Base-by-base conservation (phyloP, 2,888 invertebrate genomes). In the Actias luna region DNA sequence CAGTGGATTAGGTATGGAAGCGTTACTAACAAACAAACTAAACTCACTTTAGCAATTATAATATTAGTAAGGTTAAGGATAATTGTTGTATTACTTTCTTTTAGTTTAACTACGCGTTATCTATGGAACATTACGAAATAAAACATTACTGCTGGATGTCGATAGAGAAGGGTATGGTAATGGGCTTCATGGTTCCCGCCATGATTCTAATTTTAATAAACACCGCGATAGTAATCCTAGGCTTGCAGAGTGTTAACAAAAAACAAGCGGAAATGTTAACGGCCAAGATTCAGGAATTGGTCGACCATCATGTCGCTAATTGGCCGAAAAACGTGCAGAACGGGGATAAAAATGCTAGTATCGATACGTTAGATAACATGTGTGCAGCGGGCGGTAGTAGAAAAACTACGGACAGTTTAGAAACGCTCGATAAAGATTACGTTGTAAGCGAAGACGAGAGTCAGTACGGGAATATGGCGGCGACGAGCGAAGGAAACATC, bases 81-180 rank as follows among this genome's bases (percentile, higher is more conserved):
- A 50, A 50, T 3, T 22, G 12, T 8, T 18, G 22, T 10, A 22
- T 46, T 22, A 46, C 31, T 42, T 42, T 27, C 64, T 88, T 90
- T 66, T 80, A 94, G 94, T 93, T 94, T 68, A 95, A 95, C 67
- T 95, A 94, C 76, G 93, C 94, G 8, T 87, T 94, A n/a, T 94
- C 95, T 35, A 94, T 95, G 74, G 93, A 94, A 70, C 95, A 95
- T 67, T 96, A 96, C 77, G 96, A 96, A 87, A 95, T 94, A 36
- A 94, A 94, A 70, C 94, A 94, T 73, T 96, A 95, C 78, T 96
- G 96, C 79, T 96, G 96, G 94, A 94, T 96, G 93, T 96, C 96
- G 0, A 94, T 96, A 57, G 95, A 95, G 80, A 94, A 95, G 75
- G 96, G 96, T 5, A 96, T 96, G 95, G 94, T 96, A 16, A 90